Evolutionary conservation across 2,888 invertebrate genomes (phyloP), one percentile per base, ranked within the genome.

Genomic region (Orthosia gothica): DNA sequence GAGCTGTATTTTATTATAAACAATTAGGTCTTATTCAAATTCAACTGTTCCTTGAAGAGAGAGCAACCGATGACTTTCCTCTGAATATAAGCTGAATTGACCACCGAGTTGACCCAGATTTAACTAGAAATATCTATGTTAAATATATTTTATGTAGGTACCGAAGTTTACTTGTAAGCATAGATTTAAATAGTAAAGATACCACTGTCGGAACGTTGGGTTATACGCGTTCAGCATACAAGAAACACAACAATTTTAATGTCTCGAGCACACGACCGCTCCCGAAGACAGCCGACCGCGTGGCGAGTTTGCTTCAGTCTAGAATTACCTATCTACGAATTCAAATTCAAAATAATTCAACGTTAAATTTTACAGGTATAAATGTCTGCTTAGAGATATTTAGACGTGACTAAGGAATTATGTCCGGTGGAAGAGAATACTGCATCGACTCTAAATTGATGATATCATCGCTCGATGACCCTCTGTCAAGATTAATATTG

Each of bases 41-140:
- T 70, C 50, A 61, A 61, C 49, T 68, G 57, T 62, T 57, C 20
- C 62, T 40, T 79, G 18, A 52, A 80, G 65, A 74, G 80, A 79
- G 75, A 74, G 75, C 54, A 13, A 20, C 40, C 62, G 2, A 57
- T 63, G 40, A 52, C 52, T 80, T 65, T 66, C 65, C 49, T 80
- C 57, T 66, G 11, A 79, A 67, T 18, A 57, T 49, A 69, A 80
- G 50, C 47, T 49, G 52, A 65, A 74, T 74, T 67, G 58, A 63
- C 57, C 63, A 63, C 62, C 20, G 49, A 0, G 5, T 15, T 65
- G 65, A 45, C 65, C 65, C 55, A 73, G 52, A 72, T 52, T 32
- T 40, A 26, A 50, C 40, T 58, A 12, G 26, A 79, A 73, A 54
- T 78, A 67, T 74, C n/a, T 79, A 16, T 67, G 79, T 58, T 58